Percentiles rank a stretch among this genome's conserved stretches.
Conservation (phyloP, 1,140 invertebrate species). For the Euwallacea fornicatus region DNA sequence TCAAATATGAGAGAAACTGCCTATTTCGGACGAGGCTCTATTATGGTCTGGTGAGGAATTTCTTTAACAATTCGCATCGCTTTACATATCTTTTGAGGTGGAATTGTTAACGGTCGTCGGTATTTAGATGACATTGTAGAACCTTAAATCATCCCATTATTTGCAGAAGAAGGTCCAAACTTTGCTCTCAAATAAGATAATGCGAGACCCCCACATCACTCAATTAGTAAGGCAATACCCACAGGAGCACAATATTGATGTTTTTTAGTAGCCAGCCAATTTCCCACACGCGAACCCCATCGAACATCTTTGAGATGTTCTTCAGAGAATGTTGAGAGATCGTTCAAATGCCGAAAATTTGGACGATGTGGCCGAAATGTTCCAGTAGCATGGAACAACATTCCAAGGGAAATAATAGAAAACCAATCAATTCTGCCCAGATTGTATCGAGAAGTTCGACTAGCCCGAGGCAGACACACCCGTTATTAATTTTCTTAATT, state of each 20-base stretch:
- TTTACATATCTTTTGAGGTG: slow-evolving; percentile 1
- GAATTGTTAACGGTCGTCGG: background rate
- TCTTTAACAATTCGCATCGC: background rate
- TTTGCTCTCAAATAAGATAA: background rate
- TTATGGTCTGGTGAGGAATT: too few species aligned
- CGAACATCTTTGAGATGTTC: slow-evolving; percentile 9
- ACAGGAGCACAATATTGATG: background rate
- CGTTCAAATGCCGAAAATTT: background rate
- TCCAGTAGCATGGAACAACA: slow-evolving; percentile 3
- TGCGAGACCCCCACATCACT: background rate
- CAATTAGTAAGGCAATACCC: background rate
- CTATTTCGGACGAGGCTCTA: too few species aligned
- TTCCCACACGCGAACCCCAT: background rate
- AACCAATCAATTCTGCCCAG: background rate
- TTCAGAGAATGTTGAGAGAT: background rate
- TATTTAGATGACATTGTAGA: slow-evolving; percentile 9
- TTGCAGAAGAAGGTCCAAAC: background rate
- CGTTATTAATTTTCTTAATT: slow-evolving; percentile 7
- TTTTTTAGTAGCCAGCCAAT: background rate
- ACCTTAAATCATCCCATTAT: background rate
- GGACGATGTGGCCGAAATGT: background rate
- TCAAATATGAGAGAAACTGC: too few species aligned
- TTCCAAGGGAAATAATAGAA: background rate
- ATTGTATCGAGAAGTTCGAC: background rate
- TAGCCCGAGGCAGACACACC: slow-evolving; percentile 1